Conservation (phyloP, 2,113 vertebrate species). For the Gobio gobio region DNA sequence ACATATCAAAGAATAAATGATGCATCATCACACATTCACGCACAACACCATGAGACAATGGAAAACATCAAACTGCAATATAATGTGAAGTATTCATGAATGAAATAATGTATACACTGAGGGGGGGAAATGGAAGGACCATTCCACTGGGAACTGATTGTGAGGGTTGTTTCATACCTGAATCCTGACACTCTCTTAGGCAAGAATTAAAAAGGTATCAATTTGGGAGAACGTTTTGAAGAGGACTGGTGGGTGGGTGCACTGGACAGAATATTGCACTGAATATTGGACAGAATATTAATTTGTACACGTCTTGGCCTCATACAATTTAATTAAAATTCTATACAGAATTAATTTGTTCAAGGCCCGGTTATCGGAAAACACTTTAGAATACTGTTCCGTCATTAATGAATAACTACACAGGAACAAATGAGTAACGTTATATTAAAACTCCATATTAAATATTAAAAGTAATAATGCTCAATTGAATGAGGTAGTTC, state of each 20-base stretch:
- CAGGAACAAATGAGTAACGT: no score
- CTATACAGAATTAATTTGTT: not conserved
- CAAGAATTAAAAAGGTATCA: not conserved
- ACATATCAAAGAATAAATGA: not conserved
- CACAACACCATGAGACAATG: slow-evolving; percentile 39
- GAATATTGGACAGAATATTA: no score
- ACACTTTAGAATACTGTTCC: no score
- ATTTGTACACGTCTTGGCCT: no score
- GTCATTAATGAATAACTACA: no score
- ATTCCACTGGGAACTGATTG: not conserved
- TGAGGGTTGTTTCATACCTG: not conserved
- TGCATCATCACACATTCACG: not conserved
- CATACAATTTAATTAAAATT: not conserved
- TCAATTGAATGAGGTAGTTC: no score
- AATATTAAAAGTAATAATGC: no score
- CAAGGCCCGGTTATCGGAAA: not conserved
- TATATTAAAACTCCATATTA: no score
- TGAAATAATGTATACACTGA: not conserved
- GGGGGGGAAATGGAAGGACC: not conserved
- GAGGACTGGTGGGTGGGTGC: no score
- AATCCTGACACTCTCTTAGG: not conserved
- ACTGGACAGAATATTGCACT: no score
- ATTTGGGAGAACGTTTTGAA: no score
- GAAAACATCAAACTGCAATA: not conserved
- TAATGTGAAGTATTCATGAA: not conserved